Evolutionary conservation across 2,113 vertebrate genomes (phyloP), one percentile per base, ranked within the genome.

Genomic region (mouse (Mus musculus)): DNA sequence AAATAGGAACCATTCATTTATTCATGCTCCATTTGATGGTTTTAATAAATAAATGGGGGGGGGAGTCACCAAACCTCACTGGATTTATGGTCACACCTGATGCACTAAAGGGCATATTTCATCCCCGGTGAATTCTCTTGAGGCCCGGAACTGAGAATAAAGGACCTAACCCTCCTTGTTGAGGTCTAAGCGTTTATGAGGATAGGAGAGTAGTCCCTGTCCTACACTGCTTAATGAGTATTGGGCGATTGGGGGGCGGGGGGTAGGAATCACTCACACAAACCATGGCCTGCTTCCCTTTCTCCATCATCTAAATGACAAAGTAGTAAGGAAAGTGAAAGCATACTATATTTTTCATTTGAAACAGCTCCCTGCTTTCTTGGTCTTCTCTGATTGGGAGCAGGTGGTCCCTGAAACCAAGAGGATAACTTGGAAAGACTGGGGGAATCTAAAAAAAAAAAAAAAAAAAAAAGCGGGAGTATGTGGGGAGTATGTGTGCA

Each of bases 1-100:
- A 88, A 92, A 39, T 3, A 90, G 84, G 87, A 93, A 93, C 28
- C 5, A 76, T 95, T 93, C 77, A 87, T 88, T 94, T 85, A 39
- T 26, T 59, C 91, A 90, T 84, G 1, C 9, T 81, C 59, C 71
- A 19, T 10, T 61, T 86, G 63, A 78, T 90, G 17, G 52, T 90
- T 94, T 92, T 76, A 39, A 93, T 88, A 96, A 92, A 97, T 17
- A 91, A 61, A 90, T 14, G 17, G 20, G 82, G 85, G 26, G 88
- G 72, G 85, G 42, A 9, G 88, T 94, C 92, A 80, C 0, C 1
- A 92, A 90, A 82, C 56, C 89, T 89, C 76, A 71, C 54, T 89
- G 11, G 26, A 90, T 59, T 92, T 69, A 82, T 88, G 85, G 78
- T 86, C 14, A 33, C 39, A 86, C 49, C 13, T 67, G 54, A 90